Base-by-base conservation (phyloP, 2,113 vertebrate species). In the Onychostoma macrolepis region DNA sequence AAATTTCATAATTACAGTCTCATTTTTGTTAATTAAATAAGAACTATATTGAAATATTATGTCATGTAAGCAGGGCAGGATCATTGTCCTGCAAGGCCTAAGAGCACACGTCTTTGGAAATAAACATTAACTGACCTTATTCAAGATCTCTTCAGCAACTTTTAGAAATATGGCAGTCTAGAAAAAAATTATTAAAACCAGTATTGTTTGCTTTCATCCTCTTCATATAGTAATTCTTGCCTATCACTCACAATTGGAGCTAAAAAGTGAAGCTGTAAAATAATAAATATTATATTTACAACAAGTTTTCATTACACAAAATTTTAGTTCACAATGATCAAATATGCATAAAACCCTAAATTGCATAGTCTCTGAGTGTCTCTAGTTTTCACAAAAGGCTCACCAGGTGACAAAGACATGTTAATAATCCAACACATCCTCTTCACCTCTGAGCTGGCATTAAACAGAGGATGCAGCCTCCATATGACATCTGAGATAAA, bases 341-440 rank as follows among this genome's bases (percentile, higher is more conserved):
- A 74, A 9, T 74, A n/a, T 24, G 11, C 69, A 74, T 43, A 43
- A 74, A 71, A 38, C 2, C 69, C 36, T 36, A 71, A 69, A 19
- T 2, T 86, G 63, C 75, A 30, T 50, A 80, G 33, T 61, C 38
- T 38, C n/a, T 67, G 13, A 79, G 30, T 21, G 50, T 26, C 50
- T n/a, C 84, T 67, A 21, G 75, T 24, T 43, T 78, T 45, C 58
- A 69, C 21, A 50, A 85, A 63, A 50, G 21, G 28, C 28, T 80
- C 43, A 26, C 56, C 30, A 28, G 76, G 76, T 56, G 30, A 56
- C 45, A 80, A 12, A 81, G 19, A 81, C 12, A 71, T 53, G 45
- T 74, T 86, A 48, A 81, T 86, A 80, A 81, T 74, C 85, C 77
- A 81, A 81, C 48, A 74, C 45, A 86, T 80, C 65, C 65, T 61